These are phyloP conservation scores for Volucella bombylans DNA, from an alignment of 2,888 invertebrate genomes.

Conservation along the genomic window DNA sequence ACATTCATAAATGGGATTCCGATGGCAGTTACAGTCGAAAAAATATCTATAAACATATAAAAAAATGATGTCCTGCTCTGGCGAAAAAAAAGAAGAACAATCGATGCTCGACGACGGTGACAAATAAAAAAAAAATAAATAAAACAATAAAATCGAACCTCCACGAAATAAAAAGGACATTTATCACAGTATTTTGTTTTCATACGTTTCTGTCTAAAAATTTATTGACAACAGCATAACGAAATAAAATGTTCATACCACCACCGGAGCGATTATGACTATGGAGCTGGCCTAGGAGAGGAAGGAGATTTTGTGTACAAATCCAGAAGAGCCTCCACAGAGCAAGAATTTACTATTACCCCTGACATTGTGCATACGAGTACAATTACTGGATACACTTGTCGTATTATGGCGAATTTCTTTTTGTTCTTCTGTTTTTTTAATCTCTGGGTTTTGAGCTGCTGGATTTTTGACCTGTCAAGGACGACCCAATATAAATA, in stretches of 20 bases:
- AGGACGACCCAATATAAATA: too few relatives aligned
- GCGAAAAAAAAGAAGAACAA: background rate
- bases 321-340: too few relatives aligned
- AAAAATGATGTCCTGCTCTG: background rate
- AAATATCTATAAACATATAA: too few relatives aligned
- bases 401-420: too few relatives aligned
- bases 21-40: background rate
- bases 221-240: constrained; percentile 40
- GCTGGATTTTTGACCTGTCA: too few relatives aligned
- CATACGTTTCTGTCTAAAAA: constrained; percentile 28
- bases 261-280: background rate
- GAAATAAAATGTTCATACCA: constrained; percentile 1
- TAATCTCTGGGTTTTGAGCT: too few relatives aligned
- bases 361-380: too few relatives aligned
- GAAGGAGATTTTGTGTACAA: background rate
- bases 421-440: too few relatives aligned
- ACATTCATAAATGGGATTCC: constrained; percentile 26
- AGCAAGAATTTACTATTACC: too few relatives aligned
- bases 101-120: background rate
- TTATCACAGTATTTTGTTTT: constrained; percentile 45
- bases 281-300: background rate
- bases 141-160: constrained; percentile 29
- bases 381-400: too few relatives aligned
- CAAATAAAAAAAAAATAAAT: constrained; percentile 4
- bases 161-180: constrained; percentile 31